Evolutionary conservation across 1,140 invertebrate species (phyloP).

Genomic region (Papilio aristodemus): DNA sequence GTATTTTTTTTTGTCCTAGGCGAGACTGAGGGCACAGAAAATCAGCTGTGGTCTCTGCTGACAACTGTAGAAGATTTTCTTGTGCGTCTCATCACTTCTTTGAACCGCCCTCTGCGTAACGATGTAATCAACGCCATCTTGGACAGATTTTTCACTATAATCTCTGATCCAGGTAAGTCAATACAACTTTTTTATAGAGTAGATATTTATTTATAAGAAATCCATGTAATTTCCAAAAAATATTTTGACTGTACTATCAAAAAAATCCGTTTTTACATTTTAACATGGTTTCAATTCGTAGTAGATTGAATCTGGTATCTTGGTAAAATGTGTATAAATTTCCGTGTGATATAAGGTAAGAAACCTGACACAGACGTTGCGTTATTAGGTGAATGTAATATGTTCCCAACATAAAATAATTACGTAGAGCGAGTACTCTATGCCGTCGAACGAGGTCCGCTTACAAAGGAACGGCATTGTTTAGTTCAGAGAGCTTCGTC

Average conservation of each 20-base stretch:
- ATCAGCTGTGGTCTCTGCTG: conserved; percentile 57
- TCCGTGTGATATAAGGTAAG: no score
- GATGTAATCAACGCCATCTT: conserved; percentile 56
- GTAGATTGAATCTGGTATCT: no score
- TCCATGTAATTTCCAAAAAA: no score
- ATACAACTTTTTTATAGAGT: not conserved
- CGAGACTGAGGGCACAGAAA: conserved; percentile 52
- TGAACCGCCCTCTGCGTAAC: conserved; percentile 49
- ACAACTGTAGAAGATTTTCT: conserved; percentile 62
- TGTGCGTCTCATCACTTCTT: conserved; percentile 51
- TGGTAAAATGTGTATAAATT: no score
- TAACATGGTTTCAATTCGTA: no score
- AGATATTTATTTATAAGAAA: no score
- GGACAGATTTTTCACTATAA: conserved; percentile 7
- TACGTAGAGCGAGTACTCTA: not conserved
- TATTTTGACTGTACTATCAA: no score
- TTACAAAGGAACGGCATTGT: conserved; percentile 15
- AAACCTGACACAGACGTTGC: no score
- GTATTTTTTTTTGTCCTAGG: conserved; percentile 48
- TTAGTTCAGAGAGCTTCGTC: conserved; percentile 3
- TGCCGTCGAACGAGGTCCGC: not conserved
- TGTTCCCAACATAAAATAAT: not conserved
- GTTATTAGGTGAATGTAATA: not conserved
- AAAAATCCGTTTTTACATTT: no score
- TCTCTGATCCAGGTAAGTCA: conserved; percentile 11